Evolutionary conservation across 1,140 invertebrate genomes (phyloP).

Genomic region (Drosophila nebulosa): DNA sequence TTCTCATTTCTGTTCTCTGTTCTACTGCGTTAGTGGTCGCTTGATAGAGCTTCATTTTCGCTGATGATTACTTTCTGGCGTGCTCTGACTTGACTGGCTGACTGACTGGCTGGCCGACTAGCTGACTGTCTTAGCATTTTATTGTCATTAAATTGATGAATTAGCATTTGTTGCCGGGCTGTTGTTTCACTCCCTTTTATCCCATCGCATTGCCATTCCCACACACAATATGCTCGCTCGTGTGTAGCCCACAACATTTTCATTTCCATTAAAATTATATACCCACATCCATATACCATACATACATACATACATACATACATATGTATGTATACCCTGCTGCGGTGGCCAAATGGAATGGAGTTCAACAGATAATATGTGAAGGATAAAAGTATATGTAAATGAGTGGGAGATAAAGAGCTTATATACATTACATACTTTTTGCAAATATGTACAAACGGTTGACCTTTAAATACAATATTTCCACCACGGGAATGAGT

Average conservation of each 20-base stretch:
- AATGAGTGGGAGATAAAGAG: background rate
- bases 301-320: constrained; percentile 3
- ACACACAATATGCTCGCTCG: background rate
- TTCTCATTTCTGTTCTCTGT: constrained; percentile 13
- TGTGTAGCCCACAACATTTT: constrained; percentile 5
- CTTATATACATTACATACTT: background rate
- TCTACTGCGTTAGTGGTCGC: no score
- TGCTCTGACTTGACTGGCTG: no score
- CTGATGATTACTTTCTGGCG: constrained; percentile 53
- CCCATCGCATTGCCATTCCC: background rate
- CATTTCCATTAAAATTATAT: constrained; percentile 42
- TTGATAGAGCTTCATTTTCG: constrained; percentile 10
- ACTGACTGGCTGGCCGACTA: no score
- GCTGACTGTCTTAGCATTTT: background rate
- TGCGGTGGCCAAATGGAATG: background rate
- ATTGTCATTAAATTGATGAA: constrained; percentile 66
- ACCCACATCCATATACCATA: background rate
- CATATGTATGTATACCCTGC: background rate
- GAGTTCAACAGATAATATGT: background rate
- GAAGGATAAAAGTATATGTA: background rate
- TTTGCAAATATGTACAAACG: background rate
- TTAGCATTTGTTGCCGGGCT: constrained; percentile 37
- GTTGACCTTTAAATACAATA: background rate
- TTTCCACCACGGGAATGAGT: background rate
- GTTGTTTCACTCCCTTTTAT: background rate